phyloP scores from a whole-genome alignment of 2,113 vertebrate genomes.

The Andinoacara biseriatus region DNA sequence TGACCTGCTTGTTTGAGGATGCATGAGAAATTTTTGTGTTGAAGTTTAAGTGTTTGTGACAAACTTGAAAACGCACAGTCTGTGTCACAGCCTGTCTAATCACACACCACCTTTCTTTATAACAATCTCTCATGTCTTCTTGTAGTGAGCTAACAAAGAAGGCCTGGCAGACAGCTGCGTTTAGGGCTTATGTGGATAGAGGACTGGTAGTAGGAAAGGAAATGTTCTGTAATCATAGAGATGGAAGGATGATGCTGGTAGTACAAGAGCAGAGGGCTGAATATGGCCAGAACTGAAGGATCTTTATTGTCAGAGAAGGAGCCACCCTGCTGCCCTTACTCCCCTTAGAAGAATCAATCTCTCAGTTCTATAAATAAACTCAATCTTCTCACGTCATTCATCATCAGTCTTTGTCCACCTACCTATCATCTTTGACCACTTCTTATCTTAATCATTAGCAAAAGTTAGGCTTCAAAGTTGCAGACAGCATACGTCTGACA shows the following conservation, averaged over 20 bases:
- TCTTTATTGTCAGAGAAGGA: slow-evolving; percentile 57
- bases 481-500: slow-evolving; percentile 7
- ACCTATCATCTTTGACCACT: slow-evolving; percentile 49
- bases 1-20: slow-evolving; percentile 28
- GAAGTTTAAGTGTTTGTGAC: slow-evolving; percentile 43
- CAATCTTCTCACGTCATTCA: slow-evolving; percentile 47
- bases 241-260: slow-evolving; percentile 49
- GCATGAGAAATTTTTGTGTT: slow-evolving; percentile 1
- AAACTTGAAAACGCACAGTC: slow-evolving; percentile 49
- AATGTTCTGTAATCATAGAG: slow-evolving; percentile 61
- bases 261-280: slow-evolving; percentile 18
- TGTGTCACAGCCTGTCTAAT: slow-evolving; percentile 38
- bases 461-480: slow-evolving; percentile 28
- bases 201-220: slow-evolving; percentile 46
- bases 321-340: slow-evolving; percentile 35
- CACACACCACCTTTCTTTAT: slow-evolving; percentile 15
- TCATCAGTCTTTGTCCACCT: slow-evolving; percentile 56
- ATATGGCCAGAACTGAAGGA: slow-evolving; percentile 43
- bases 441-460: slow-evolving; percentile 60
- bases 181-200: slow-evolving; percentile 41
- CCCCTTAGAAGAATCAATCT: slow-evolving; percentile 52
- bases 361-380: slow-evolving; percentile 42
- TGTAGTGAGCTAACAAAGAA: slow-evolving; percentile 17
- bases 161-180: slow-evolving; percentile 30
- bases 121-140: slow-evolving; percentile 22